Conservation (phyloP, 2,888 invertebrate genomes). For the Megastigmus dorsalis region DNA sequence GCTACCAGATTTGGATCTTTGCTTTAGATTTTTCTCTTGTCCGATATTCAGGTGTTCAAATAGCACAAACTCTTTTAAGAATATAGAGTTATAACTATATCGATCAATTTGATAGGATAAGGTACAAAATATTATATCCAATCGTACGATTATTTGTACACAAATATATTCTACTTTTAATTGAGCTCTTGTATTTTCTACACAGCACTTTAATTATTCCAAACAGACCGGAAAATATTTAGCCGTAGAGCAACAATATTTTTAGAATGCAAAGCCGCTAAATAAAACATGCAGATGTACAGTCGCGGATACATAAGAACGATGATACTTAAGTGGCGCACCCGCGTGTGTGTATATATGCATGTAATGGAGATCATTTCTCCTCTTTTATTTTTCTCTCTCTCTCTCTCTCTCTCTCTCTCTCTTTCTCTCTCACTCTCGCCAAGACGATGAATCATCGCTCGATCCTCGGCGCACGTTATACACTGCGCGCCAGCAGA, state of each 20-base stretch:
- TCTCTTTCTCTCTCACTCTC: not conserved
- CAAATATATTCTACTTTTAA: no score
- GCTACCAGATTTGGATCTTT: no score
- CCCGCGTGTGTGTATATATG: conserved; percentile 6
- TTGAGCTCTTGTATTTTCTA: no score
- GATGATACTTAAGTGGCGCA: conserved; percentile 25
- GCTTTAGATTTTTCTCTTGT: no score
- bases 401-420: not conserved
- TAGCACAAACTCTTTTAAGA: no score
- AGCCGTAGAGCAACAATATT: conserved; percentile 27
- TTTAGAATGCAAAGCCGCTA: conserved; percentile 3
- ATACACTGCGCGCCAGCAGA: no score
- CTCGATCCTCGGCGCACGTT: conserved; percentile 11
- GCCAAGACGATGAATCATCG: conserved; percentile 33
- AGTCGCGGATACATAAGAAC: not conserved
- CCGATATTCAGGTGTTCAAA: no score
- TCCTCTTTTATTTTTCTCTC: conserved; percentile 5
- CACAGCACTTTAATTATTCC: no score
- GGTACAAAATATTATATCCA: no score
- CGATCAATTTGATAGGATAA: no score
- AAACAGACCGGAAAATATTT: conserved; percentile 35
- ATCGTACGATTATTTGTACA: no score
- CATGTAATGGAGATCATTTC: conserved; percentile 36
- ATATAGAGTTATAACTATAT: no score
- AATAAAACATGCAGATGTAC: conserved; percentile 10